Conservation (phyloP, 2,113 vertebrate genomes). For the Triplophysa rosa region DNA sequence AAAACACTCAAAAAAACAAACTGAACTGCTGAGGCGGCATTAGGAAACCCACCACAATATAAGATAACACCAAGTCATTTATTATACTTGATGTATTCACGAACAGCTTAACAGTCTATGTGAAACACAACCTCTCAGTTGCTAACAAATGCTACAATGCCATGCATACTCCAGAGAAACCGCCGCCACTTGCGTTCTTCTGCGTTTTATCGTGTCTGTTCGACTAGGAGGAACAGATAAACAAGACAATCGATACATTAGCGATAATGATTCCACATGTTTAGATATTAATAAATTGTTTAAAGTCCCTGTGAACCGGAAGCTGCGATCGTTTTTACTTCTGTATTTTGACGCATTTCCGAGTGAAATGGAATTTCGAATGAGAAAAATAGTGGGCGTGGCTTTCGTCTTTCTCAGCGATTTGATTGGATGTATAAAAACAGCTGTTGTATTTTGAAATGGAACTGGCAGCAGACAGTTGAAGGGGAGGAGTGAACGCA, state of each 20-base stretch:
- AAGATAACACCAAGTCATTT: constrained; percentile 10
- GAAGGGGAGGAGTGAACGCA: no score
- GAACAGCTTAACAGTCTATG: constrained; percentile 36
- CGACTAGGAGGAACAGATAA: constrained; percentile 52
- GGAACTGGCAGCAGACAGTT: no score
- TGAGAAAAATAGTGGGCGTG: no score
- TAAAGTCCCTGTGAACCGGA: no score
- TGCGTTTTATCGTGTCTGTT: constrained; percentile 62
- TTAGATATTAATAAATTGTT: no score
- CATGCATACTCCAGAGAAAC: not conserved
- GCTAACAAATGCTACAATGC: constrained; percentile 39
- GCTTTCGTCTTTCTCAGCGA: no score
- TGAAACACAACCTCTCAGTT: constrained; percentile 23
- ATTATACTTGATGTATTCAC: not conserved
- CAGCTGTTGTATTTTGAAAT: no score
- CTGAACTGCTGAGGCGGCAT: not conserved
- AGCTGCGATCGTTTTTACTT: no score
- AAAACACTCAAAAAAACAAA: constrained; percentile 14
- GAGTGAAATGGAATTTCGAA: no score
- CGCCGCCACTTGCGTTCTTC: not conserved
- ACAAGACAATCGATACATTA: not conserved
- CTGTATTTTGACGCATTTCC: no score
- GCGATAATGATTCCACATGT: no score
- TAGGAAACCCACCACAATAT: constrained; percentile 22
- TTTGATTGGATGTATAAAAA: no score